Conservation (phyloP, 1,140 invertebrate species). For the Drosophila chauvacae region DNA sequence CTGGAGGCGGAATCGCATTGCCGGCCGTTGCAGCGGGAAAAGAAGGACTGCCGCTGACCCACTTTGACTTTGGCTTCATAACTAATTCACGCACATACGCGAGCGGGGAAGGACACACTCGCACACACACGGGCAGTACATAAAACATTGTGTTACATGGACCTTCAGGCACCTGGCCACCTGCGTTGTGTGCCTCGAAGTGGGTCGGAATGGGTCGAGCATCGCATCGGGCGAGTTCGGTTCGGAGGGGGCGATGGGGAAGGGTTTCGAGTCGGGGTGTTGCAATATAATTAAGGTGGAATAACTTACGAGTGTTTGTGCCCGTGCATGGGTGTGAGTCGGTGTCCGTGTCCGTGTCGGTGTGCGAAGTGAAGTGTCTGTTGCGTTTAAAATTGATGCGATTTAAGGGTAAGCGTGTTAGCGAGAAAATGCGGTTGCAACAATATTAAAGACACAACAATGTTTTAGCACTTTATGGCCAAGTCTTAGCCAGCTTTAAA, state of each 20-base stretch:
- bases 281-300: conserved; percentile 81
- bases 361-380: conserved; percentile 55
- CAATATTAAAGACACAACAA: conserved; percentile 20
- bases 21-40: conserved; percentile 43
- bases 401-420: conserved; percentile 58
- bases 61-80: conserved; percentile 83
- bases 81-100: conserved; percentile 75
- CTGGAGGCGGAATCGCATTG: conserved; percentile 20
- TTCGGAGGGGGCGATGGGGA: neutral
- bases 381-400: conserved; percentile 74
- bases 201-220: conserved; percentile 43
- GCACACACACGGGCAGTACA: conserved; percentile 57
- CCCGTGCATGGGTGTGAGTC: conserved; percentile 10
- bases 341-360: conserved; percentile 9
- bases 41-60: conserved; percentile 70
- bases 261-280: conserved; percentile 54
- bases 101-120: conserved; percentile 4
- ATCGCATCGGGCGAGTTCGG: conserved; percentile 7
- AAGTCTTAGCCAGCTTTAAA: neutral
- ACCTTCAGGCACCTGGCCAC: conserved; percentile 75
- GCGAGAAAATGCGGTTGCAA: conserved; percentile 29
- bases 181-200: conserved; percentile 53
- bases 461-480: conserved; percentile 32
- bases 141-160: conserved; percentile 80
- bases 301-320: conserved; percentile 67